Conservation (phyloP, 1,140 invertebrate genomes). For the Zaprionus ornatus region DNA sequence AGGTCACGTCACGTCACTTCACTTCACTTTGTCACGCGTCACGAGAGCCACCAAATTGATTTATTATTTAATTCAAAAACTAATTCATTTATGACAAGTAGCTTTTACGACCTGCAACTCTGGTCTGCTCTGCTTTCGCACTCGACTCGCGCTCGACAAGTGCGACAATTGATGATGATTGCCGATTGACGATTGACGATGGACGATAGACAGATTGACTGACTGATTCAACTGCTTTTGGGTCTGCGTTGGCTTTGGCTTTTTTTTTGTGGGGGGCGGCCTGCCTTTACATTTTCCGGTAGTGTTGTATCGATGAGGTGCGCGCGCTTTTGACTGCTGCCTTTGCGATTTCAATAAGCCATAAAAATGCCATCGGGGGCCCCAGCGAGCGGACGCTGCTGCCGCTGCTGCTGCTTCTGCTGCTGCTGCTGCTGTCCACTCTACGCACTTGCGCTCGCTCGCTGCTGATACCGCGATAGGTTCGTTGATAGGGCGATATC, state of each 20-base stretch:
- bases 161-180: neutral
- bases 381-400: slow-evolving; percentile 12
- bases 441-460: slow-evolving; percentile 16
- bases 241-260: neutral
- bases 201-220: neutral
- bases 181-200: neutral
- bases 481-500: slow-evolving; percentile 28
- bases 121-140: slow-evolving; percentile 11
- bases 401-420: no score
- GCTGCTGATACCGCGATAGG: slow-evolving; percentile 3
- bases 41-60: slow-evolving; percentile 19
- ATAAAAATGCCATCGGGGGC: slow-evolving; percentile 56
- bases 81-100: slow-evolving; percentile 24
- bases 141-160: slow-evolving; percentile 17
- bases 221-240: neutral
- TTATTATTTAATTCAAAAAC: slow-evolving; percentile 44
- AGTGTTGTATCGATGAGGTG: slow-evolving; percentile 49
- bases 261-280: neutral
- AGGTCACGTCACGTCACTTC: neutral
- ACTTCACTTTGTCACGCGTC: slow-evolving; percentile 10
- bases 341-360: slow-evolving; percentile 67
- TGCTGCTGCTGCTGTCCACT: slow-evolving; percentile 24
- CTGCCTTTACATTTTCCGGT: slow-evolving; percentile 30
- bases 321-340: slow-evolving; percentile 74
- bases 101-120: neutral